phyloP scores from a whole-genome alignment of 2,113 vertebrate genomes.

The Dipodomys merriami region DNA sequence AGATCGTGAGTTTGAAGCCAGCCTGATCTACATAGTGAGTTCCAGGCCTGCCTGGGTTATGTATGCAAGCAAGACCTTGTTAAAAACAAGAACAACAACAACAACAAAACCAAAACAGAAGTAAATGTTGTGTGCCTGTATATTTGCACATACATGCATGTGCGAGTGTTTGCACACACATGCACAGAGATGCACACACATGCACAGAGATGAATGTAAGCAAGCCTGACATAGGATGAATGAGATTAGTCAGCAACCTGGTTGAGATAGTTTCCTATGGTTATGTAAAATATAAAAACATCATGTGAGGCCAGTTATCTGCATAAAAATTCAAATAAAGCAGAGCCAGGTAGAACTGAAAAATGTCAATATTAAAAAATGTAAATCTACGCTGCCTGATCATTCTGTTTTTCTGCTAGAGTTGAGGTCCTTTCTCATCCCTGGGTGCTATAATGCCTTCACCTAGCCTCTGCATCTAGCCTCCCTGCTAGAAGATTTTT shows the following conservation, averaged over 20 bases:
- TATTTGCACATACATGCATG: not conserved
- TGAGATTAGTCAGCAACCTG: not conserved
- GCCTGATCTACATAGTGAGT: too few species aligned
- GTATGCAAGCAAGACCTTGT: too few species aligned
- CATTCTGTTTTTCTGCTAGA: accelerated
- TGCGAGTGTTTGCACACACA: accelerated
- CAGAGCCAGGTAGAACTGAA: conserved; percentile 22
- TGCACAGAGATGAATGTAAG: not conserved
- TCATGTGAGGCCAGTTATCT: not conserved
- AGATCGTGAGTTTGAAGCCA: too few species aligned
- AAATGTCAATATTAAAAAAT: not conserved
- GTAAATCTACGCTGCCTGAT: not conserved
- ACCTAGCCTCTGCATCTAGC: not conserved
- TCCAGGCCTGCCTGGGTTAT: too few species aligned
- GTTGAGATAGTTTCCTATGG: not conserved
- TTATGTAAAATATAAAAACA: not conserved
- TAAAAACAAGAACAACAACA: too few species aligned
- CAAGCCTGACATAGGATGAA: not conserved
- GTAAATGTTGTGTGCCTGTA: not conserved
- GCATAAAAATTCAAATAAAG: not conserved
- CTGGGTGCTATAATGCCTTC: too few species aligned
- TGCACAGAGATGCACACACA: accelerated
- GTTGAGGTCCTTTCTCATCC: not conserved
- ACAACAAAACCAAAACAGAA: not conserved
- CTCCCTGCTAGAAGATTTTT: not conserved